A percentile compares a stretch with the other conserved stretches of the same genome.
Conservation (phyloP, 2,888 invertebrate genomes). For the Scaptomyza caliginosa region DNA sequence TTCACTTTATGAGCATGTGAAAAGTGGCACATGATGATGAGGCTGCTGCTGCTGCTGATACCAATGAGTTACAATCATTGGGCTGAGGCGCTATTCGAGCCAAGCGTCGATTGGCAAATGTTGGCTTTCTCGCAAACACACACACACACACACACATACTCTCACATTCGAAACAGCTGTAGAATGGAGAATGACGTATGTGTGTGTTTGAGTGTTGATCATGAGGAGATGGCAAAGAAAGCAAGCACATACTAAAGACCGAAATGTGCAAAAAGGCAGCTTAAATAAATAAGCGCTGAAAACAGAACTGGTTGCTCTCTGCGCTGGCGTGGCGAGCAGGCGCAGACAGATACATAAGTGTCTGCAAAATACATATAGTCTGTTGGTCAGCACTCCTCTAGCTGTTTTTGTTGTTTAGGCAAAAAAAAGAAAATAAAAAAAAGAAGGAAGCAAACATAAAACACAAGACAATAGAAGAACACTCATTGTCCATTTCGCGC, state of each 20-base stretch:
- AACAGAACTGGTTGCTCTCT: constrained; percentile 63
- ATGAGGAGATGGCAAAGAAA: constrained; percentile 48
- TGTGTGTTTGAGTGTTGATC: constrained; percentile 2
- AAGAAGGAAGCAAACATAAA: constrained; percentile 20
- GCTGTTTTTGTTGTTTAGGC: constrained; percentile 34
- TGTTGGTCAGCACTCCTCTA: constrained; percentile 37
- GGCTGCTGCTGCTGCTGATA: constrained; percentile 44
- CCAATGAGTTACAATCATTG: constrained; percentile 71
- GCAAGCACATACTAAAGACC: constrained; percentile 47
- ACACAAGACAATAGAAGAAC: neutral
- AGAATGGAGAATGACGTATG: constrained; percentile 20
- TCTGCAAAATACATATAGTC: constrained; percentile 47
- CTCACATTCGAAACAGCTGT: constrained; percentile 29
- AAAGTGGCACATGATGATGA: constrained; percentile 78
- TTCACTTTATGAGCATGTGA: constrained; percentile 76
- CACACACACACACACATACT: constrained; percentile 20
- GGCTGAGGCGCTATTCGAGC: constrained; percentile 53
- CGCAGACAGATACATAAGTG: constrained; percentile 48
- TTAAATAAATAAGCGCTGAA: constrained; percentile 66
- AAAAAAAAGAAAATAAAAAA: constrained; percentile 38
- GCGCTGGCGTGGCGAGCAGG: constrained; percentile 42
- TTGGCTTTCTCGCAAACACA: constrained; percentile 61
- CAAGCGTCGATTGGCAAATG: constrained; percentile 69
- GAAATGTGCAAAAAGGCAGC: constrained; percentile 69
- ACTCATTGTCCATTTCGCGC: constrained; percentile 6